These are phyloP conservation scores for Felis chaus DNA, from an alignment of 2,113 vertebrate species.

Conservation along the genomic window DNA sequence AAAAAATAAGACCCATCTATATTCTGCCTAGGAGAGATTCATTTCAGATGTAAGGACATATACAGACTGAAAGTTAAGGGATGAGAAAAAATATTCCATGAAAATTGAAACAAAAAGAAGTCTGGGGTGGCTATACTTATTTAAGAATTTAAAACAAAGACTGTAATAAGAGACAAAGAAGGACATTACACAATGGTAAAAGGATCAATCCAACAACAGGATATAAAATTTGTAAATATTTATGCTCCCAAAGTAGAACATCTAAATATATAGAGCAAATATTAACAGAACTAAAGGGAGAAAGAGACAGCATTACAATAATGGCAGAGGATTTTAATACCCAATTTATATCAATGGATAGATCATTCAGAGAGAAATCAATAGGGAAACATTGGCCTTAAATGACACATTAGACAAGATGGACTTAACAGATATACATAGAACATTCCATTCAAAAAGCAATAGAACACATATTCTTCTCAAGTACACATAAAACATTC, in stretches of 20 bases:
- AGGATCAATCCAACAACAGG: background rate
- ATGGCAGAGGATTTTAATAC: background rate
- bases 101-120: background rate
- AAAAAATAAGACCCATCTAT: background rate
- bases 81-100: background rate
- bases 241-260: background rate
- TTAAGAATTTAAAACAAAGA: background rate
- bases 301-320: background rate
- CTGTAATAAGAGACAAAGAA: background rate
- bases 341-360: background rate
- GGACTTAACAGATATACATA: background rate
- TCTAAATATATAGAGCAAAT: background rate
- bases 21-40: background rate
- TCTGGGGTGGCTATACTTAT: background rate
- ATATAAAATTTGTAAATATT: background rate
- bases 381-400: background rate
- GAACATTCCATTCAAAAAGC: background rate
- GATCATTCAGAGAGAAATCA: background rate
- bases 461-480: background rate
- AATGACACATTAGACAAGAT: background rate
- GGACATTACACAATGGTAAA: background rate
- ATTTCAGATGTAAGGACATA: background rate
- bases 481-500: background rate
- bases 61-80: background rate
- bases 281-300: background rate